Evolutionary conservation across 1,140 invertebrate genomes (phyloP).

Genomic region (Drosophila serrata): DNA sequence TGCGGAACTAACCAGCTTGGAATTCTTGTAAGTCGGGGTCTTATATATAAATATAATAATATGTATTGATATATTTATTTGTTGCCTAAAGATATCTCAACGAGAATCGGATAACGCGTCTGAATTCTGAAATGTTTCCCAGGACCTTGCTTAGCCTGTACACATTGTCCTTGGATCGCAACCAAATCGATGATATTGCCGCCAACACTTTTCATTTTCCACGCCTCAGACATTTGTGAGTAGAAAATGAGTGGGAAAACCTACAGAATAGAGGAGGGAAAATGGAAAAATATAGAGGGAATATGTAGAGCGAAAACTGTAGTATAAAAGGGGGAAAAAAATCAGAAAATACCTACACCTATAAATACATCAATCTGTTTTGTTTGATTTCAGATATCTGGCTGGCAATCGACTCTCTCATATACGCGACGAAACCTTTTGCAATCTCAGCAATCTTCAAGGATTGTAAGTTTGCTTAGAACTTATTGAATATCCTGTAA

Average conservation of each 20-base stretch:
- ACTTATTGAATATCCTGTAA: background rate
- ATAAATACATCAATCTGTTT: slow-evolving; percentile 21
- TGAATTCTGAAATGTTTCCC: slow-evolving; percentile 65
- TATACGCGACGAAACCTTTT: slow-evolving; percentile 77
- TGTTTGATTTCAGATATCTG: slow-evolving; percentile 76
- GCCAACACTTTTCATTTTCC: slow-evolving; percentile 74
- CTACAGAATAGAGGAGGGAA: background rate
- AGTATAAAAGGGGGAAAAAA: background rate
- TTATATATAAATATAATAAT: background rate
- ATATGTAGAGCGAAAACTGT: background rate
- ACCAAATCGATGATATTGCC: slow-evolving; percentile 74
- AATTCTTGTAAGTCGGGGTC: slow-evolving; percentile 84
- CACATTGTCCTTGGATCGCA: slow-evolving; percentile 84
- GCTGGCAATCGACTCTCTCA: slow-evolving; percentile 80
- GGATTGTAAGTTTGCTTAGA: slow-evolving; percentile 78
- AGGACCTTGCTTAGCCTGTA: slow-evolving; percentile 65
- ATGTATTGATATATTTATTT: background rate
- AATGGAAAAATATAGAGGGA: background rate
- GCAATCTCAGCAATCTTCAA: slow-evolving; percentile 77
- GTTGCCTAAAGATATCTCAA: slow-evolving; percentile 63
- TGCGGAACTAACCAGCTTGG: slow-evolving; percentile 65
- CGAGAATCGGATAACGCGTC: slow-evolving; percentile 66
- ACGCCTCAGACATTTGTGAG: slow-evolving; percentile 75
- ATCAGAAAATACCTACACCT: background rate
- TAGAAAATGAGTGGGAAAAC: slow-evolving; percentile 17